Base-by-base conservation (phyloP, 2,797 vertebrate genomes). In the Lepus oiostolus region DNA sequence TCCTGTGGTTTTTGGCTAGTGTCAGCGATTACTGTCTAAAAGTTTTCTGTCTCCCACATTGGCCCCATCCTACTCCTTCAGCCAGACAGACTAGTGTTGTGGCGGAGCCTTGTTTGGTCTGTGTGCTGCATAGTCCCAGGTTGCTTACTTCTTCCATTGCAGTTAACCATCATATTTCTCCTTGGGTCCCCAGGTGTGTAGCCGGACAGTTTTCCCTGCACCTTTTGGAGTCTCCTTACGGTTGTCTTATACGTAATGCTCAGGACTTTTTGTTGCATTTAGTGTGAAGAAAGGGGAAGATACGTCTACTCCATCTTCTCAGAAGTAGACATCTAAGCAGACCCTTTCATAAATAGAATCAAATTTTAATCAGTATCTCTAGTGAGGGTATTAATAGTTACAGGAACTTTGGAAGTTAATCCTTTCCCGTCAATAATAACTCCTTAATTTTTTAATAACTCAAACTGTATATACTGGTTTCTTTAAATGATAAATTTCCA, bases 301-400 rank as follows among this genome's bases (percentile, higher is more conserved):
- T 38, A 74, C n/a, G 24, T 84, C 72, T 86, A 35, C 5, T 91
- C 42, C 17, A 32, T 58, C 62, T 91, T 91, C 62, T 47, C 35
- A 86, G 65, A 95, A 93, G 26, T 60, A 3, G n/a, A 77, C 88
- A 16, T 90, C 42, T 79, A 80, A 86, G 62, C 52, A 83, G 83
- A 72, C 7, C 9, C 82, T 91, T 89, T 87, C 47, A 91, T 94
- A 96, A 94, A 88, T 77, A 86, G 87, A 93, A 84, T 89, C 54
- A 86, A 81, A 65, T 94, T 91, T 96, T 81, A 94, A 93, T 91
- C 85, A 72, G 42, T 77, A 90, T 3, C 54, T 58, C 17, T 58
- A 58, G 54, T 58, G 67, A n/a, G 65, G 14, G 32, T 90, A 90
- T 95, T 96, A 94, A 88, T 87, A 93, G 35, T 81, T 93, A 85